Conservation (phyloP, 2,888 invertebrate genomes). For the Timema cristinae region DNA sequence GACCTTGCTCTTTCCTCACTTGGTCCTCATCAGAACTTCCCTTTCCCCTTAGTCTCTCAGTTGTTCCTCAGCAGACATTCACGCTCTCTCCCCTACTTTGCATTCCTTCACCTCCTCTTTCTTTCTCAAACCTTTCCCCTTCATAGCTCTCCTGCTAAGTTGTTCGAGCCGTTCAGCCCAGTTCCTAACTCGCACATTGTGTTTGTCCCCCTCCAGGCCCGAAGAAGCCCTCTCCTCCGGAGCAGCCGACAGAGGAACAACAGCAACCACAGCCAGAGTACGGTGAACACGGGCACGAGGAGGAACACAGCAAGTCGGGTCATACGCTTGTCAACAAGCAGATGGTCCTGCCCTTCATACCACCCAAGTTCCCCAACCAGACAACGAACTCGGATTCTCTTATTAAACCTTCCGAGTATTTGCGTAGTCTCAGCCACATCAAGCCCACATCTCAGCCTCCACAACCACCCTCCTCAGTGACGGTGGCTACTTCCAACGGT, state of each 20-base stretch:
- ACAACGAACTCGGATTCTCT: constrained; percentile 76
- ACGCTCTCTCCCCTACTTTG: no score
- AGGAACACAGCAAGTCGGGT: constrained; percentile 19
- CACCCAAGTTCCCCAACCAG: constrained; percentile 77
- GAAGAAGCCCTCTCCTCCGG: neutral
- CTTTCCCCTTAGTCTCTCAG: no score
- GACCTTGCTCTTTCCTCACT: no score
- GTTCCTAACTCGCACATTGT: no score
- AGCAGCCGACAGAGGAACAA: no score
- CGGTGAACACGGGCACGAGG: neutral
- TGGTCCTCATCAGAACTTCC: no score
- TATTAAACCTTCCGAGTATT: constrained; percentile 89
- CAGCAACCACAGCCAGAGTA: no score
- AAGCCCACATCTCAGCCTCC: constrained; percentile 25
- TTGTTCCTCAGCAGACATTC: no score
- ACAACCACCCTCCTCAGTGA: constrained; percentile 30
- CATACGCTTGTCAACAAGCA: constrained; percentile 74
- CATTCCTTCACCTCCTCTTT: no score
- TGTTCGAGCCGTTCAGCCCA: no score
- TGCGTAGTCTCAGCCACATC: constrained; percentile 68
- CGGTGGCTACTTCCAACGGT: constrained; percentile 15
- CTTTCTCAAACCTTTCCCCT: no score
- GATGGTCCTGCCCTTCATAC: constrained; percentile 83
- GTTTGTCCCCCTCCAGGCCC: neutral
- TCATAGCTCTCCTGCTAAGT: no score